Evolutionary conservation across 2,113 vertebrate genomes (phyloP).

Genomic region (Sigmodon hispidus): DNA sequence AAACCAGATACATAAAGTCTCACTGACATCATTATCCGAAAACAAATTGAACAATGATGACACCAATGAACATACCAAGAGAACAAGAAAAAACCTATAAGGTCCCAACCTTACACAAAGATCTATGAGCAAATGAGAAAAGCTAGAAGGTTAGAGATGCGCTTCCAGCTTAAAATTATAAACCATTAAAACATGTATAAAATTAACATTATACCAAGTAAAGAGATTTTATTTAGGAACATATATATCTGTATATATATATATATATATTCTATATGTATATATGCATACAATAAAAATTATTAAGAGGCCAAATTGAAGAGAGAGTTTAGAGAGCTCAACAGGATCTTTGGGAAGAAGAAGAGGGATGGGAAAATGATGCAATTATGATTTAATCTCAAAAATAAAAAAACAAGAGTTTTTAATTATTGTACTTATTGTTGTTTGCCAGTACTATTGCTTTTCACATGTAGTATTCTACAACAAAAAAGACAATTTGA

Average conservation of each 20-base stretch:
- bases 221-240: neutral
- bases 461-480: neutral
- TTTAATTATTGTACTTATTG: accelerated
- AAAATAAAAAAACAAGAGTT: neutral
- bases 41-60: neutral
- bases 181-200: neutral
- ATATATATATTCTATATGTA: too few relatives aligned
- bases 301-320: neutral
- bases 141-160: neutral
- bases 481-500: neutral
- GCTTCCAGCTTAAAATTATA: neutral
- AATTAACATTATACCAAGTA: neutral
- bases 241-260: neutral
- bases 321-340: neutral
- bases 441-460: neutral
- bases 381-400: neutral
- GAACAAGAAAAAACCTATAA: neutral
- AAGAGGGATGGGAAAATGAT: neutral
- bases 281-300: neutral
- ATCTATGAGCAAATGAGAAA: neutral
- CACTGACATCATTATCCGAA: neutral
- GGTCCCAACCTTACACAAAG: neutral
- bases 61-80: neutral
- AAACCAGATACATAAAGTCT: neutral
- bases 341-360: neutral